phyloP scores from a whole-genome alignment of 2,113 vertebrate genomes.

The Pagrus major region DNA sequence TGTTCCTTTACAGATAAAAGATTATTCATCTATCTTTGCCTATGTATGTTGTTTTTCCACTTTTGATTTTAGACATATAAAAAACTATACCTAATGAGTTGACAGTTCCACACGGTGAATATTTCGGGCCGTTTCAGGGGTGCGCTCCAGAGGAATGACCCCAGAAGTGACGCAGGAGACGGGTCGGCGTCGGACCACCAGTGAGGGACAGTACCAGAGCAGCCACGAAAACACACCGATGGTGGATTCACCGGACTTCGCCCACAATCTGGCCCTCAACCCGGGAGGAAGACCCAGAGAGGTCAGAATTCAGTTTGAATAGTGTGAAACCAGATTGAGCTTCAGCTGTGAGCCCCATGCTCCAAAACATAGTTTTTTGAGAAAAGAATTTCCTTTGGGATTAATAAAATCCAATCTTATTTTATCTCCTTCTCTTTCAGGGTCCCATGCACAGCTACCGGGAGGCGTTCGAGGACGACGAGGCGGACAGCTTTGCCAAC shows the following conservation, averaged over 20 bases:
- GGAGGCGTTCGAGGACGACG: conserved; percentile 92
- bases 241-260: conserved; percentile 87
- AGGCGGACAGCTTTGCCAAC: conserved; percentile 82
- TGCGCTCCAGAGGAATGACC: conserved; percentile 88
- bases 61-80: not conserved
- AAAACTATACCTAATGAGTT: not conserved
- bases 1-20: no score
- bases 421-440: conserved; percentile 82
- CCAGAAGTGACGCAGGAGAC: conserved; percentile 83
- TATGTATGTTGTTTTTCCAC: not conserved
- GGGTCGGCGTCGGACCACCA: conserved; percentile 87
- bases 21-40: no score
- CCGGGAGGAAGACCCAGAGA: conserved; percentile 93
- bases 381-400: no score
- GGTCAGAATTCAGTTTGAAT: conserved; percentile 75
- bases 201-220: conserved; percentile 93
- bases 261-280: conserved; percentile 90
- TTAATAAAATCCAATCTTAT: no score
- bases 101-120: not conserved
- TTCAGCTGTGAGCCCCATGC: no score
- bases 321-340: not conserved
- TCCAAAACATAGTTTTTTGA: no score
- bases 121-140: conserved; percentile 80
- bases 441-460: conserved; percentile 92
- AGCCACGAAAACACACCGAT: conserved; percentile 79